Conservation (phyloP, 2,797 vertebrate genomes). For the Graptemys geographica region DNA sequence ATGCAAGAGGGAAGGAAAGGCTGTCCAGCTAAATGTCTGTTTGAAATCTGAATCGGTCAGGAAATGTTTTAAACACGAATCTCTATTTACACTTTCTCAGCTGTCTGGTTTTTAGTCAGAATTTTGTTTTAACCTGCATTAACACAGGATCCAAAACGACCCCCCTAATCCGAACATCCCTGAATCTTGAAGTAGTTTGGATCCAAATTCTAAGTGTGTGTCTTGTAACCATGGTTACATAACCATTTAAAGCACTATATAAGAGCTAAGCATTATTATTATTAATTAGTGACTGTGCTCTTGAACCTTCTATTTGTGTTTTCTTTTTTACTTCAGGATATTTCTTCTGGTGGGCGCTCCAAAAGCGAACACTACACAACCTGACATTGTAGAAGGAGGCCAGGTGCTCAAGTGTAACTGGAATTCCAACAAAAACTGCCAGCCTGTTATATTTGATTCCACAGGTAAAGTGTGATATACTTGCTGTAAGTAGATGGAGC, state of each 20-base stretch:
- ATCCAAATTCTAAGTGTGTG: neutral
- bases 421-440: conserved; percentile 77
- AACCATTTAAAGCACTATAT: neutral
- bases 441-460: conserved; percentile 81
- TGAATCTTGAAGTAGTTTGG: neutral
- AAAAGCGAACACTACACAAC: conserved; percentile 85
- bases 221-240: neutral
- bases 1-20: neutral
- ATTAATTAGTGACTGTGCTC: neutral
- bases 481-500: neutral
- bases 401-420: conserved; percentile 84
- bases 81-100: neutral
- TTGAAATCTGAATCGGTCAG: neutral
- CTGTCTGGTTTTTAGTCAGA: neutral
- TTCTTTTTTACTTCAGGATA: conserved; percentile 62
- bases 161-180: neutral
- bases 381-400: conserved; percentile 83
- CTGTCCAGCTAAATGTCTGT: neutral
- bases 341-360: conserved; percentile 85
- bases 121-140: neutral
- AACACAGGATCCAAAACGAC: neutral
- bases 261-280: neutral
- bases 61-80: neutral
- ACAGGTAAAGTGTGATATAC: conserved; percentile 63
- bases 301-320: neutral